Evolutionary conservation across 2,797 vertebrate genomes (phyloP).

Genomic region (Cyclopterus lumpus): DNA sequence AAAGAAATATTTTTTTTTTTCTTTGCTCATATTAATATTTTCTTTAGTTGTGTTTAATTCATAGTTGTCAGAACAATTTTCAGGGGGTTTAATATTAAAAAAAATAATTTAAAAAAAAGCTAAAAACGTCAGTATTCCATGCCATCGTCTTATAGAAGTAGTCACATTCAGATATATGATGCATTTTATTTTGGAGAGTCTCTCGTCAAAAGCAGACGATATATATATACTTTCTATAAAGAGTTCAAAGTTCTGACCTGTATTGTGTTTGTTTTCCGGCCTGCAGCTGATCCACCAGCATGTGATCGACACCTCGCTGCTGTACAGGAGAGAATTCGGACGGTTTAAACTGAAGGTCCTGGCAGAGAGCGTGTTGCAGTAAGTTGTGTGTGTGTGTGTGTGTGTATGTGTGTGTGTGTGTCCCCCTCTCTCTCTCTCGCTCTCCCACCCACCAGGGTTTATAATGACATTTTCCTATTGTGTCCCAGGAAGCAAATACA

Average conservation of each 20-base stretch:
- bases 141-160: not conserved
- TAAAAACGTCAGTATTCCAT: too few species aligned
- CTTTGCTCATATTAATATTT: too few species aligned
- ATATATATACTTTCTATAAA: too few species aligned
- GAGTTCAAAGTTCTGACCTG: not conserved
- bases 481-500: slow-evolving; percentile 89
- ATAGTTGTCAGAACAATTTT: too few species aligned
- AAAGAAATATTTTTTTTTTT: not conserved
- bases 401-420: not conserved
- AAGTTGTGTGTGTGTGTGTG: slow-evolving; percentile 55
- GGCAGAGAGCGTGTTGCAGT: slow-evolving; percentile 88
- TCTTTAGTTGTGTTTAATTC: too few species aligned
- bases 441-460: not conserved
- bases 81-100: too few species aligned
- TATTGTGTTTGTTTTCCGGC: slow-evolving; percentile 24
- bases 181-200: not conserved
- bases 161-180: not conserved
- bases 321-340: slow-evolving; percentile 85
- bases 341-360: slow-evolving; percentile 91
- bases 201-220: not conserved
- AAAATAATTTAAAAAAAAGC: too few species aligned
- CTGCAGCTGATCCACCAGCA: slow-evolving; percentile 89
- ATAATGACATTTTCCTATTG: slow-evolving; percentile 1
- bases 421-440: not conserved
- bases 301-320: slow-evolving; percentile 91